phyloP scores from a whole-genome alignment of 1,140 invertebrate genomes.

The Drosophila seguyi region DNA sequence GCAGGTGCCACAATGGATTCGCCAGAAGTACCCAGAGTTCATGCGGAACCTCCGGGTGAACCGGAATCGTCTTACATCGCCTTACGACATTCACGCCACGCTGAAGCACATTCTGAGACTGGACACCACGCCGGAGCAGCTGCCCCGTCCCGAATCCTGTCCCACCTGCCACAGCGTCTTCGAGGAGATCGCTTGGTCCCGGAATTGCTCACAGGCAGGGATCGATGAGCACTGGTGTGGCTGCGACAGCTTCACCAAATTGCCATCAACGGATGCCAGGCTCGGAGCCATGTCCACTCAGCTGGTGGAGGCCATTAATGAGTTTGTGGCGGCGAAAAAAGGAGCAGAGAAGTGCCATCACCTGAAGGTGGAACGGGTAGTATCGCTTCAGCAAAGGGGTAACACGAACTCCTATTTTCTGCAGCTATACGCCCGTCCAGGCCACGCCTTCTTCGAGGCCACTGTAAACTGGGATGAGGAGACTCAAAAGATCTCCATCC shows the following conservation, averaged over 20 bases:
- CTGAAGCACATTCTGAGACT: slow-evolving; percentile 85
- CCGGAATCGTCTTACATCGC: slow-evolving; percentile 90
- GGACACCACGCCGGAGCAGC: slow-evolving; percentile 52
- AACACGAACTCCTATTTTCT: slow-evolving; percentile 21
- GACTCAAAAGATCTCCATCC: slow-evolving; percentile 47
- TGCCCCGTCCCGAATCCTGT: slow-evolving; percentile 83
- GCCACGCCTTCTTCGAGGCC: slow-evolving; percentile 87
- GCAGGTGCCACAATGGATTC: slow-evolving; percentile 91
- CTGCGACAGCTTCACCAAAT: slow-evolving; percentile 87
- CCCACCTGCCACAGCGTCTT: slow-evolving; percentile 90
- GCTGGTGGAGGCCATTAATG: slow-evolving; percentile 85
- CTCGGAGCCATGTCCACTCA: slow-evolving; percentile 84
- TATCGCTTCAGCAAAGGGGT: slow-evolving; percentile 17
- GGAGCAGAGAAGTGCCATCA: slow-evolving; percentile 39
- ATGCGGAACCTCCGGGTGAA: slow-evolving; percentile 90
- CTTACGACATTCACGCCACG: slow-evolving; percentile 93
- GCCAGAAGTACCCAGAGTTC: slow-evolving; percentile 87
- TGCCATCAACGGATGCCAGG: slow-evolving; percentile 71
- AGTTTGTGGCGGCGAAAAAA: slow-evolving; percentile 41
- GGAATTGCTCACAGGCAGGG: slow-evolving; percentile 90
- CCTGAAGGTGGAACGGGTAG: slow-evolving; percentile 23
- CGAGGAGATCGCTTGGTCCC: slow-evolving; percentile 86
- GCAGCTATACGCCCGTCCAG: slow-evolving; percentile 48
- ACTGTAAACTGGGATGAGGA: slow-evolving; percentile 85
- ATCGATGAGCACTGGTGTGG: slow-evolving; percentile 92